Conservation (phyloP, 2,797 vertebrate genomes). For the Argya squamiceps region DNA sequence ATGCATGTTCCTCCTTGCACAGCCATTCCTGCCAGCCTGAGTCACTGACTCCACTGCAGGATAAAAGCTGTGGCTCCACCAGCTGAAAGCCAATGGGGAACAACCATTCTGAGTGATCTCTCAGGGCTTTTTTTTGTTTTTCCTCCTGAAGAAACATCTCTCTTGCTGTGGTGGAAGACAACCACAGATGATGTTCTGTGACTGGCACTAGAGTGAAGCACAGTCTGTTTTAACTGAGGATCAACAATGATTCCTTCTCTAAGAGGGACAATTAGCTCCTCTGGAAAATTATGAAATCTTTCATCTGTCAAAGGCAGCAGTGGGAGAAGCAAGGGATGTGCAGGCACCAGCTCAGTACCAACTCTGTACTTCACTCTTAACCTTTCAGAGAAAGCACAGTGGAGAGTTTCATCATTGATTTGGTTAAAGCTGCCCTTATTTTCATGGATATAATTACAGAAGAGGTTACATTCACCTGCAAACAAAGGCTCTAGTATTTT, state of each 20-base stretch:
- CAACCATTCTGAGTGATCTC: not conserved
- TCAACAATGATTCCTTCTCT: not conserved
- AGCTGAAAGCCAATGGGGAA: not conserved
- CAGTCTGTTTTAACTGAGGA: not conserved
- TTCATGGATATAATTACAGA: not conserved
- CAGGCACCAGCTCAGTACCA: not conserved
- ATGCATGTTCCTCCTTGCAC: not conserved
- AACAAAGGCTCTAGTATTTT: not conserved
- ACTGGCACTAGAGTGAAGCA: not conserved
- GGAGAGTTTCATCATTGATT: not conserved
- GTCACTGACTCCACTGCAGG: not conserved
- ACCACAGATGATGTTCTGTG: not conserved
- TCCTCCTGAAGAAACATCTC: not conserved
- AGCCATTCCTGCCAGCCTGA: not conserved
- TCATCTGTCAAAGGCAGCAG: not conserved
- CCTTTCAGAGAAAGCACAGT: not conserved
- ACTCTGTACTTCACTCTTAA: not conserved
- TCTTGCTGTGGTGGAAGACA: not conserved
- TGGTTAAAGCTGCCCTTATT: conserved; percentile 15
- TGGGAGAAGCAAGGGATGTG: not conserved
- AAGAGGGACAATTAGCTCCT: not conserved
- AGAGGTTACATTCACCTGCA: not conserved
- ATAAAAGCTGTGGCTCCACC: not conserved
- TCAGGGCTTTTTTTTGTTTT: not conserved
- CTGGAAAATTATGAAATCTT: not conserved